These are phyloP conservation scores for Ondatra zibethicus DNA, from an alignment of 2,113 vertebrate genomes.

Conservation along the genomic window DNA sequence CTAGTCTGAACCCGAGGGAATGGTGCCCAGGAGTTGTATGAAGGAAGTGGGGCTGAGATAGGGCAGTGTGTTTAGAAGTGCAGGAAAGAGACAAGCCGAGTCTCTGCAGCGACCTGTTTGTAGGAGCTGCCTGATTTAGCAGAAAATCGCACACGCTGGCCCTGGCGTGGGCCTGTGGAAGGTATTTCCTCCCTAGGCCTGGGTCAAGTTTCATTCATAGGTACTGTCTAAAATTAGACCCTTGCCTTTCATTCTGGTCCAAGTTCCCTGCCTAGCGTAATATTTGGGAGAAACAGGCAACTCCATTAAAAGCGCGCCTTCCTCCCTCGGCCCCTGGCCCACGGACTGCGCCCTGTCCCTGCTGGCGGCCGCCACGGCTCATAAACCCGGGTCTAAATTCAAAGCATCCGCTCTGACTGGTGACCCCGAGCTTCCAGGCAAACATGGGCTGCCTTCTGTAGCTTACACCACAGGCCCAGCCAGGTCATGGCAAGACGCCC, in stretches of 20 bases:
- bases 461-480: conserved; percentile 51
- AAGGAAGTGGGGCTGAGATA: neutral
- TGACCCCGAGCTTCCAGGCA: conserved; percentile 70
- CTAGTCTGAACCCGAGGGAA: neutral
- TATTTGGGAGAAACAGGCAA: conserved; percentile 84
- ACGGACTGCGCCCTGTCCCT: conserved; percentile 64
- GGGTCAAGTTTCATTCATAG: conserved; percentile 90
- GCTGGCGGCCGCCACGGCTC: conserved; percentile 68
- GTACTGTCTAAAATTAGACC: conserved; percentile 89
- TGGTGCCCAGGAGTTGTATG: conserved; percentile 45
- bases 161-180: conserved; percentile 84
- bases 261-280: conserved; percentile 85
- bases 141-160: conserved; percentile 85
- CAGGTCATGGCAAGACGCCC: conserved; percentile 61
- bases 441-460: neutral
- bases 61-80: conserved; percentile 50
- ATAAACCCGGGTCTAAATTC: conserved; percentile 79
- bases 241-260: conserved; percentile 87
- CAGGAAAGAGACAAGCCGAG: conserved; percentile 29
- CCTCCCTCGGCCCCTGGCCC: conserved; percentile 71
- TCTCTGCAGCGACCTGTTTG: conserved; percentile 89
- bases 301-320: conserved; percentile 79
- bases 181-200: conserved; percentile 86
- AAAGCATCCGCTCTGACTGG: conserved; percentile 79
- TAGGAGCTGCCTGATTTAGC: conserved; percentile 83